Evolutionary conservation across 1,140 invertebrate species (phyloP).

Genomic region (Hesperophylax magnus): DNA sequence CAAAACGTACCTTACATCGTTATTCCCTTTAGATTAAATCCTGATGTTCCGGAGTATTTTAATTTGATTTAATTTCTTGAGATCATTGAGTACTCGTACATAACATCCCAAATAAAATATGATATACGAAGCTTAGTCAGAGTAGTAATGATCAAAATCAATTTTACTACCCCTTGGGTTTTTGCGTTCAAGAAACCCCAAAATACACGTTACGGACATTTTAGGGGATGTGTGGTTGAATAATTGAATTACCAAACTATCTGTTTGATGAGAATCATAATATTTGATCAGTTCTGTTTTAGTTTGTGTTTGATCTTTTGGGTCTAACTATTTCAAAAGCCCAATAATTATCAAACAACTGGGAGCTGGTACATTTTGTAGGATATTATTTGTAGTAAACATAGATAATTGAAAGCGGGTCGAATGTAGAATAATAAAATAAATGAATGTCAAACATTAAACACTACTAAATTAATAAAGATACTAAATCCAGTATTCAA

Average conservation of each 20-base stretch:
- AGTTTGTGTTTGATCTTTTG: constrained; percentile 27
- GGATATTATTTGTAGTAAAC: neutral
- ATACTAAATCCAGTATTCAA: too few species aligned
- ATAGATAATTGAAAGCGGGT: neutral
- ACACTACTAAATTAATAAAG: too few species aligned
- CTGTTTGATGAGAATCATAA: constrained; percentile 1
- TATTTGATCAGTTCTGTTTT: neutral
- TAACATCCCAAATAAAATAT: too few species aligned
- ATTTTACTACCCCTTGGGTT: neutral
- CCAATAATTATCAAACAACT: neutral
- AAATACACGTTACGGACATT: neutral
- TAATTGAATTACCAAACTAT: constrained; percentile 21
- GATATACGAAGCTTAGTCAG: too few species aligned
- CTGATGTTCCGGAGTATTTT: too few species aligned
- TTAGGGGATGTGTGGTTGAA: neutral
- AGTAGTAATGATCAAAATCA: neutral
- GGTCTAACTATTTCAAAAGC: constrained; percentile 4
- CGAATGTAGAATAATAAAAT: neutral
- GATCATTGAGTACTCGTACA: too few species aligned
- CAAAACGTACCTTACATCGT: too few species aligned
- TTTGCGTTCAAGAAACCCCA: neutral
- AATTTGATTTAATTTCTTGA: too few species aligned
- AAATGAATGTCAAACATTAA: too few species aligned
- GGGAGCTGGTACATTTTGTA: neutral
- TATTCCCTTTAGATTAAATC: too few species aligned